A percentile compares a stretch with the other conserved stretches of the same genome.
phyloP scores from a whole-genome alignment of 2,888 invertebrate species.

The Apodemia mormo region DNA sequence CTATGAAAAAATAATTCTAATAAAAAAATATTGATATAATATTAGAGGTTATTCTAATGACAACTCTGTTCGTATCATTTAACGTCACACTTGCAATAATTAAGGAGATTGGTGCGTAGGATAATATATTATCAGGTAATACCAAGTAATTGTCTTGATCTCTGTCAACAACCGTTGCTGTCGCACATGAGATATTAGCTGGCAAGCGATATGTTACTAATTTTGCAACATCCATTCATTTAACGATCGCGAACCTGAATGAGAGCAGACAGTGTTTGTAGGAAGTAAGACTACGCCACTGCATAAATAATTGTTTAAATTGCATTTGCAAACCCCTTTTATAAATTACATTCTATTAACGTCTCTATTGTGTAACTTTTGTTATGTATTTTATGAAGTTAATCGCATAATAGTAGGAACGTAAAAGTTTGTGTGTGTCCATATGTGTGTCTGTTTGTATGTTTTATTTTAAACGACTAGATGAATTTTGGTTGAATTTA shows the following conservation, averaged over 20 bases:
- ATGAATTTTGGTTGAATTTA: too few relatives aligned
- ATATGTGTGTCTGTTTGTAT: too few relatives aligned
- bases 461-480: too few relatives aligned
- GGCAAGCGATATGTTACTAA: slow-evolving; percentile 73
- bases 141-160: slow-evolving; percentile 66
- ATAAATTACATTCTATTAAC: slow-evolving; percentile 48
- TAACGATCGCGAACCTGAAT: slow-evolving; percentile 67
- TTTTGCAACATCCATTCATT: slow-evolving; percentile 76
- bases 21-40: background rate
- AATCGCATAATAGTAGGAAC: too few relatives aligned
- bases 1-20: too few relatives aligned
- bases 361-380: too few relatives aligned
- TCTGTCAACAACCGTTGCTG: slow-evolving; percentile 62
- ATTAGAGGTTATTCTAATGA: slow-evolving; percentile 28
- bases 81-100: slow-evolving; percentile 55
- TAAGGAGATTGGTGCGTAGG: slow-evolving; percentile 60
- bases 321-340: too few relatives aligned
- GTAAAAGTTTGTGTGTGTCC: too few relatives aligned
- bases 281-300: slow-evolving; percentile 41
- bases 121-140: slow-evolving; percentile 69
- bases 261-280: slow-evolving; percentile 57
- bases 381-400: too few relatives aligned
- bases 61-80: slow-evolving; percentile 52
- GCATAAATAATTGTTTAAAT: too few relatives aligned
- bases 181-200: slow-evolving; percentile 71